phyloP scores from a whole-genome alignment of 2,113 vertebrate genomes.

The Indicator maculatus region DNA sequence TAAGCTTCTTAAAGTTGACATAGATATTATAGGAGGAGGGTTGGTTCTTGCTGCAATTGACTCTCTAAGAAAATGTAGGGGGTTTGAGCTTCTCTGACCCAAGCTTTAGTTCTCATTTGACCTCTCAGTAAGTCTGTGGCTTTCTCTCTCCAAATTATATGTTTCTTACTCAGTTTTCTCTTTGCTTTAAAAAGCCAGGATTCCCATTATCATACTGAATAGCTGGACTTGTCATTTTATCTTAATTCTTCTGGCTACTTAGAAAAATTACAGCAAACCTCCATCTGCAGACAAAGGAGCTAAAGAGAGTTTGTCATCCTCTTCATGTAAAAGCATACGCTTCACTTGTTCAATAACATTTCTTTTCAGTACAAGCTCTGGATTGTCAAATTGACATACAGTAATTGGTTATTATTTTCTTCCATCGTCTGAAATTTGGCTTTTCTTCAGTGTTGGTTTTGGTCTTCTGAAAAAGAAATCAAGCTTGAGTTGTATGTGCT shows the following conservation, averaged over 20 bases:
- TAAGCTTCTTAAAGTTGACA: conserved; percentile 42
- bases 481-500: neutral
- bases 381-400: neutral
- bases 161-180: neutral
- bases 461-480: neutral
- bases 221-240: neutral
- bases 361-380: neutral
- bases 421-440: neutral
- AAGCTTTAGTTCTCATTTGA: neutral
- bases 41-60: neutral
- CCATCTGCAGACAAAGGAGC: neutral
- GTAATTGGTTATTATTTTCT: neutral
- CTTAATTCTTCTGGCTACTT: neutral
- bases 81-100: neutral
- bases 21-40: neutral
- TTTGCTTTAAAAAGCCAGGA: neutral
- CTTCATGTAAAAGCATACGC: neutral
- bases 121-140: neutral
- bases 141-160: neutral
- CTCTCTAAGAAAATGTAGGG: neutral
- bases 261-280: neutral
- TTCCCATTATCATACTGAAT: neutral
- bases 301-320: neutral
- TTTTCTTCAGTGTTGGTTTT: neutral
- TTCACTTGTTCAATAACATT: neutral